These are phyloP conservation scores for Dermolepida albohirtum DNA, from an alignment of 2,888 invertebrate genomes.

Conservation along the genomic window DNA sequence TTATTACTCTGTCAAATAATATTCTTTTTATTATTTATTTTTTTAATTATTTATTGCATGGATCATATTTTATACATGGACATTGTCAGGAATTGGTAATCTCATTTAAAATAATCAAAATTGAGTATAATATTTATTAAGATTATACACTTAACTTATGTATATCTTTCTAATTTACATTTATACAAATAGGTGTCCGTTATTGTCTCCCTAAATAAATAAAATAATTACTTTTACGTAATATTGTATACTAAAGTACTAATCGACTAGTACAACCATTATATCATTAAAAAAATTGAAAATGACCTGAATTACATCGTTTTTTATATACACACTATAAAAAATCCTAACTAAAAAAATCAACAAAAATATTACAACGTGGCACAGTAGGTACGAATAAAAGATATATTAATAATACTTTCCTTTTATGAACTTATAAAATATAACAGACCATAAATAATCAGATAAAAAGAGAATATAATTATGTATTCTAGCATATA, in stretches of 20 bases:
- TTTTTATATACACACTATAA: slow-evolving; percentile 8
- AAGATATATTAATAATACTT: slow-evolving; percentile 30
- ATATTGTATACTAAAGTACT: slow-evolving; percentile 27
- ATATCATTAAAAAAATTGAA: slow-evolving; percentile 10
- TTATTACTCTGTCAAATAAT: too few species aligned
- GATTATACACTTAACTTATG: too few species aligned
- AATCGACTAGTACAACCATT: slow-evolving; percentile 35
- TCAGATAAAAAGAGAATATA: too few species aligned
- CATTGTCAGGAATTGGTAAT: too few species aligned
- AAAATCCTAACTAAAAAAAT: slow-evolving; percentile 16
- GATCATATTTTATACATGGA: too few species aligned
- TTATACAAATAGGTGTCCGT: too few species aligned
- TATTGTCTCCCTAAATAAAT: slow-evolving; percentile 7
- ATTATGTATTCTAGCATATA: too few species aligned
- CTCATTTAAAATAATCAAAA: too few species aligned
- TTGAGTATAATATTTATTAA: too few species aligned
- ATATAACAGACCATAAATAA: slow-evolving; percentile 1
- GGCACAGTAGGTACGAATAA: slow-evolving; percentile 40
- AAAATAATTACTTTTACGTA: slow-evolving; percentile 2
- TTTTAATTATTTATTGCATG: too few species aligned
- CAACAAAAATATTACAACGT: slow-evolving; percentile 38
- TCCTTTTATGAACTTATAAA: slow-evolving; percentile 23
- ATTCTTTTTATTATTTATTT: too few species aligned
- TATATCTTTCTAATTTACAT: too few species aligned
- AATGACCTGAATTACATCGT: slow-evolving; percentile 10